These are phyloP conservation scores for Odocoileus hemionus DNA, from an alignment of 2,113 vertebrate species.

Conservation along the genomic window DNA sequence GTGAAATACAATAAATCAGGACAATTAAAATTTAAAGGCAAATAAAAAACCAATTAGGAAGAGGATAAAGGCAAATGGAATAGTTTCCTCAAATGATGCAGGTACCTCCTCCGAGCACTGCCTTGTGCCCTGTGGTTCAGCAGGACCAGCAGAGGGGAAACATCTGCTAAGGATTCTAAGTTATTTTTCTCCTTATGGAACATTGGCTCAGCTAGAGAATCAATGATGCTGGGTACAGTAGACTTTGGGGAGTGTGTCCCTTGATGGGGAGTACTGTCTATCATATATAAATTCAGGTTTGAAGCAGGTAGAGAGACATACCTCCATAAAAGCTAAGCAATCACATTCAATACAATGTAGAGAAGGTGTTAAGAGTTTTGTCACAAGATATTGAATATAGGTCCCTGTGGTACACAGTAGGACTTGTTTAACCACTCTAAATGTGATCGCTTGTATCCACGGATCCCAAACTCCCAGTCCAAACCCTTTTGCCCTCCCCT, in stretches of 20 bases:
- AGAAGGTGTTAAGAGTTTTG: not conserved
- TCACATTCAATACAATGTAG: not conserved
- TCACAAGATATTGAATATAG: not conserved
- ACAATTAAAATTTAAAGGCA: constrained; percentile 57
- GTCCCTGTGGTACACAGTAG: not conserved
- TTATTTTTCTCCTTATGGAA: not conserved
- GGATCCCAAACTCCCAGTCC: not conserved
- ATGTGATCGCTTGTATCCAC: not conserved
- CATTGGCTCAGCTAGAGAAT: not conserved
- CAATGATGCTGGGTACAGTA: accelerated
- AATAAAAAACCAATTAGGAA: constrained; percentile 54
- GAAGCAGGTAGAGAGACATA: not conserved
- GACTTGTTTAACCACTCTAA: not conserved
- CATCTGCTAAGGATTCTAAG: not conserved
- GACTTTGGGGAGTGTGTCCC: accelerated
- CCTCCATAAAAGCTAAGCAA: not conserved
- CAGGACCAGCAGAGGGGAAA: not conserved
- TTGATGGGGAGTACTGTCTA: accelerated
- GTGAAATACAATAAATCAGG: constrained; percentile 39
- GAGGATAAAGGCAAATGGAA: not conserved
- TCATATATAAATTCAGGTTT: not conserved
- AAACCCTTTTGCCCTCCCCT: not conserved
- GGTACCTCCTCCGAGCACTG: not conserved
- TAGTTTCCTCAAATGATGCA: not conserved
- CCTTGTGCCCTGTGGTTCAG: not conserved